Evolutionary conservation across 1,140 invertebrate genomes (phyloP), one percentile per base, ranked within the genome.

Genomic region (Pollicipes pollicipes): DNA sequence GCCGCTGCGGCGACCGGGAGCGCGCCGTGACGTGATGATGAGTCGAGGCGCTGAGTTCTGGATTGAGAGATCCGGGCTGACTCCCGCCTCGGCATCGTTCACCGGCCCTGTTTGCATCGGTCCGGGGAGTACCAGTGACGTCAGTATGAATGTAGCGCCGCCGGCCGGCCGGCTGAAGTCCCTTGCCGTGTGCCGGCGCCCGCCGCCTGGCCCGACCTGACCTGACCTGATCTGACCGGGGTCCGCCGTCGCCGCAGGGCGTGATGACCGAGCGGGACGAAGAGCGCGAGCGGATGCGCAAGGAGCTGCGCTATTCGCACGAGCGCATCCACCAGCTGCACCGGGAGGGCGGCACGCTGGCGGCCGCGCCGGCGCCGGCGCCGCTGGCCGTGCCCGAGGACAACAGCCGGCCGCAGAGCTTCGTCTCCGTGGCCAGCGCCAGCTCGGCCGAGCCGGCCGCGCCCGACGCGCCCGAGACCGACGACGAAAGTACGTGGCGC

Each of bases 231-330:
- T n/a, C 68, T 78, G 84, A 71, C 82, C 84, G 30, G 81, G 82
- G 71, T 78, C 82, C 76, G 82, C 21, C 80, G 78, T 70, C 73
- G 68, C 75, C 79, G 26, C 76, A 90, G 88, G 85, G 85, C 78
- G 84, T 88, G 72, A 83, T 89, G 70, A 88, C 86, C 77, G 84
- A 87, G 73, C 81, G 85, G 73, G 89, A 91, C 77, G 88, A 89
- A 76, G 89, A 91, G 78, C 81, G 87, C 67, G 87, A 89, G 74
- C 83, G 84, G 70, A 79, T 90, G 73, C 83, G 88, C 32, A 84
- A 85, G 72, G 88, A 90, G 78, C 79, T 90, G 72, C 85, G 87
- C 72, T 83, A 83, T 75, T 85, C 84, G 69, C 82, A 88, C 74
- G 89, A 91, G 78, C 85, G 87, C 76, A 78, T 90, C 29, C 88